Base-by-base conservation (phyloP, 2,113 vertebrate species). In the Lagopus muta region DNA sequence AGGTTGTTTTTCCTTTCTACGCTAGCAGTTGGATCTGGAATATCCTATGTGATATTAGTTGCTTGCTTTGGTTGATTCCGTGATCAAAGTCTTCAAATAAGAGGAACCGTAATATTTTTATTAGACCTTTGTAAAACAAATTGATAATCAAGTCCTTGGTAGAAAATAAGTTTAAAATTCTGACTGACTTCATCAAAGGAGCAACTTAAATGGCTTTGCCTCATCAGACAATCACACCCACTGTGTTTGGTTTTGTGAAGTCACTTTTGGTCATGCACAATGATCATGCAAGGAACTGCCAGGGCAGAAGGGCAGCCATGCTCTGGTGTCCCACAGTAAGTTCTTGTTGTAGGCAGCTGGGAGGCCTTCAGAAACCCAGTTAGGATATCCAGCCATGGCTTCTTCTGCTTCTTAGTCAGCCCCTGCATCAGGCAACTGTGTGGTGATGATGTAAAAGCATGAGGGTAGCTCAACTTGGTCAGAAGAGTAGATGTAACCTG, bases 371-470 rank as follows among this genome's bases (percentile, higher is more conserved):
- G 69, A 71, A 93, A 61, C 15, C 40, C 38, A 43, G 30, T 10
- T 11, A 54, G 64, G 50, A 48, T 22, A n/a, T 27, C 24, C 10
- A 28, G 21, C n/a, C 12, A 14, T 40, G 32, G 52, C 48, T 42
- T 52, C 66, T 83, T 17, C 20, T 70, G 19, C 61, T 42, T 52
- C 67, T 17, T 9, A 38, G 21, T 9, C 30, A 69, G 64, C 19
- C 10, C 42, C 32, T 58, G 47, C 1, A 1, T 50, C 42, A 67
- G 42, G 11, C 47, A 64, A 42, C 0, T 2, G 4, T 2, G 4
- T 10, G 32, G 18, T 7, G 20, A 70, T 32, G 28, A 11, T 27
- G 2, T 54, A 61, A 75, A 75, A 48, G 19, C 40, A 43, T n/a
- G 5, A 22, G 30, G 11, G 38, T n/a, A 80, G 43, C n/a, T 61